phyloP scores from a whole-genome alignment of 1,140 invertebrate genomes.

The Drosophila baimaii region DNA sequence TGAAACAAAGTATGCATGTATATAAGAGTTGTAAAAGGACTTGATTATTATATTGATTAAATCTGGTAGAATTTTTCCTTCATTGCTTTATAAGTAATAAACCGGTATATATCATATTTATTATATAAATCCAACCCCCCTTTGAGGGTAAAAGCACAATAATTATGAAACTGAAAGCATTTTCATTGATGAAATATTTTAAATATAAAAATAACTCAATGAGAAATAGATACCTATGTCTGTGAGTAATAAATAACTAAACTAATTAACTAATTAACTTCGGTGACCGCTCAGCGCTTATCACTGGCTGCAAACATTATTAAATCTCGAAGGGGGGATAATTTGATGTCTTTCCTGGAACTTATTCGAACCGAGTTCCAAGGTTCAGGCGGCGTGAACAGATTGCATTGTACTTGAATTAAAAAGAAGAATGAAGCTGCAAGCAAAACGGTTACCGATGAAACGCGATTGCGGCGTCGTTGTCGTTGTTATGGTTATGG shows the following conservation, averaged over 20 bases:
- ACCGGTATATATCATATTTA: too few species aligned
- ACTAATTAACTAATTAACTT: not conserved
- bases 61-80: too few species aligned
- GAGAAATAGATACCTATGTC: too few species aligned
- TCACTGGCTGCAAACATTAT: not conserved
- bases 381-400: slow-evolving; percentile 6
- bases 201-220: too few species aligned
- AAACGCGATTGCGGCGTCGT: slow-evolving; percentile 45
- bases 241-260: not conserved
- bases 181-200: too few species aligned
- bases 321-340: not conserved
- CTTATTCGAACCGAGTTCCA: not conserved
- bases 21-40: too few species aligned
- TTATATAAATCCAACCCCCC: too few species aligned
- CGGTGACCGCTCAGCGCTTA: not conserved
- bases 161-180: too few species aligned
- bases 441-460: slow-evolving; percentile 28
- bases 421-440: slow-evolving; percentile 14
- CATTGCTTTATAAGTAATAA: too few species aligned
- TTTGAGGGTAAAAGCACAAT: too few species aligned
- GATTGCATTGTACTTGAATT: slow-evolving; percentile 17
- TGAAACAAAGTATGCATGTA: too few species aligned
- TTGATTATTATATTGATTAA: too few species aligned
- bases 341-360: not conserved
- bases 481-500: slow-evolving; percentile 74